Evolutionary conservation across 2,797 vertebrate genomes (phyloP).

Genomic region (Xerus rutilus): DNA sequence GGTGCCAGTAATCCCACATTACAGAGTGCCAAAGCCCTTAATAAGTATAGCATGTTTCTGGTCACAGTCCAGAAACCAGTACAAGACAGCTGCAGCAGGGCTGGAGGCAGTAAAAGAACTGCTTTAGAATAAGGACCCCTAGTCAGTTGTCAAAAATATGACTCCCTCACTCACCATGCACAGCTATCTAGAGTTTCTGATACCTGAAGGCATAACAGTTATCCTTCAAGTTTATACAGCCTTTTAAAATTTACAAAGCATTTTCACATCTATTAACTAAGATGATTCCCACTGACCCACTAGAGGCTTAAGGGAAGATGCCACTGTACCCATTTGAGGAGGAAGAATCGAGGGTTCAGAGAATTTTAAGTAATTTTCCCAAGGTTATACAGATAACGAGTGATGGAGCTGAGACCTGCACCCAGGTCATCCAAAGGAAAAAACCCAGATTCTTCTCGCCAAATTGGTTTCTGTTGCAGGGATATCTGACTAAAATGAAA

Average conservation of each 20-base stretch:
- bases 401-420: not conserved
- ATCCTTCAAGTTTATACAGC: not conserved
- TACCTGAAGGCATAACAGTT: not conserved
- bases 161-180: not conserved
- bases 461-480: not conserved
- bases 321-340: not conserved
- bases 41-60: slow-evolving; percentile 46
- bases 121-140: not conserved
- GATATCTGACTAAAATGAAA: slow-evolving; percentile 24
- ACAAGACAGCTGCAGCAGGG: not conserved
- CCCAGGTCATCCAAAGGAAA: not conserved
- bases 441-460: slow-evolving; percentile 34
- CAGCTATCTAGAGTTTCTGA: not conserved
- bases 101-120: not conserved
- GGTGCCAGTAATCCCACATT: slow-evolving; percentile 72
- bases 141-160: not conserved
- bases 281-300: not conserved
- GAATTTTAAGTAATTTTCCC: not conserved
- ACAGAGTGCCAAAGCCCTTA: slow-evolving; percentile 61
- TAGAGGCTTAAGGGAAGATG: not conserved
- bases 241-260: not conserved
- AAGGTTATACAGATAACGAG: slow-evolving; percentile 4
- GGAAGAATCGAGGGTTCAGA: not conserved
- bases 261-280: slow-evolving; percentile 8
- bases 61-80: slow-evolving; percentile 50